phyloP scores from a whole-genome alignment of 2,888 invertebrate species.

The Diarsia rubi region DNA sequence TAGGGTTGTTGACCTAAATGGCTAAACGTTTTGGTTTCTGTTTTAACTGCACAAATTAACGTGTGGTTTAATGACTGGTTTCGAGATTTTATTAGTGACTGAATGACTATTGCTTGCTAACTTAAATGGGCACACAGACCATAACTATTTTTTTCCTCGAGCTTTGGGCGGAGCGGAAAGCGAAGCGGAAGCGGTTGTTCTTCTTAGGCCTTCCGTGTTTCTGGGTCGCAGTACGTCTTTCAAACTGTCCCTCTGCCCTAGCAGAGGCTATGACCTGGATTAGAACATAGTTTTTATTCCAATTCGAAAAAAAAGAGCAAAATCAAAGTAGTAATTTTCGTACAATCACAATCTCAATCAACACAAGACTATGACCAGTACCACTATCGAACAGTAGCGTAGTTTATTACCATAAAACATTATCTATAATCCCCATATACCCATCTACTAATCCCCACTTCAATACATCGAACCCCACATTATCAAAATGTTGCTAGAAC shows the following conservation, averaged over 20 bases:
- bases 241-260: no score
- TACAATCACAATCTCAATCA: not conserved
- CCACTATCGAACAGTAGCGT: conserved; percentile 3
- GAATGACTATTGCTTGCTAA: not conserved
- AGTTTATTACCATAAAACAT: not conserved
- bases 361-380: not conserved
- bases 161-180: no score
- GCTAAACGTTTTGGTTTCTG: not conserved
- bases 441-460: conserved; percentile 51
- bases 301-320: no score
- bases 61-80: not conserved
- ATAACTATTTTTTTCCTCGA: no score
- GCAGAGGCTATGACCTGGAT: not conserved
- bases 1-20: conserved; percentile 2
- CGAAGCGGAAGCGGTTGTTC: no score
- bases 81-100: not conserved
- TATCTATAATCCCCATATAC: conserved; percentile 38
- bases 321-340: not conserved
- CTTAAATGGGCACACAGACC: no score
- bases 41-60: not conserved
- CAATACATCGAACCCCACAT: conserved; percentile 58
- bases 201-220: no score
- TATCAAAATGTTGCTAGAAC: conserved; percentile 72
- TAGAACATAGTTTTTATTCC: not conserved
- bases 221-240: no score